A percentile compares a stretch with the other conserved stretches of the same genome.
These are phyloP conservation scores for Trididemnum nubilum DNA, from an alignment of 23 tunicate species.

Conservation along the genomic window DNA sequence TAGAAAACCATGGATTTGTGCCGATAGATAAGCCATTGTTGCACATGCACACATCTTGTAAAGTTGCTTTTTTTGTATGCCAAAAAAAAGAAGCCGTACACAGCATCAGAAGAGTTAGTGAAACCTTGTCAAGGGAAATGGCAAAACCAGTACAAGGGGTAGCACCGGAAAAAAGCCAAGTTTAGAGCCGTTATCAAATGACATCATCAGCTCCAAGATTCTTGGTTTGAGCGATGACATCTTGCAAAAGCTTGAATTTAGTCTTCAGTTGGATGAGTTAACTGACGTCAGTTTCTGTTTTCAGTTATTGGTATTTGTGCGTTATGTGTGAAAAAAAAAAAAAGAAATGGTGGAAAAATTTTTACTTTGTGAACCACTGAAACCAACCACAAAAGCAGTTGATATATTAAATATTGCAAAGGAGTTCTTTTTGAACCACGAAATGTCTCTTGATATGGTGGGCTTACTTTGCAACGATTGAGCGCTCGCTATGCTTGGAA, in stretches of 20 bases:
- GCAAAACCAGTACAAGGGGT: slow-evolving; percentile 18
- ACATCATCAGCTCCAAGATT: slow-evolving; percentile 36
- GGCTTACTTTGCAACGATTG: slow-evolving; percentile 31
- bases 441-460: slow-evolving; percentile 23
- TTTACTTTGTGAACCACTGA: slow-evolving; percentile 25
- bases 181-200: slow-evolving; percentile 24
- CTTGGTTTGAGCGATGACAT: slow-evolving; percentile 34
- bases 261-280: slow-evolving; percentile 42
- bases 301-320: slow-evolving; percentile 30
- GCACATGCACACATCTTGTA: slow-evolving; percentile 18
- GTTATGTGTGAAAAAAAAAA: slow-evolving; percentile 30
- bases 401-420: slow-evolving; percentile 20
- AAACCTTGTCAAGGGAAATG: slow-evolving; percentile 34
- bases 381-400: slow-evolving; percentile 25
- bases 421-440: slow-evolving; percentile 33
- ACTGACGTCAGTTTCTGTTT: no score
- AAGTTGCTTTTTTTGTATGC: slow-evolving; percentile 31
- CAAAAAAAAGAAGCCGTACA: slow-evolving; percentile 21
- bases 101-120: slow-evolving; percentile 30
- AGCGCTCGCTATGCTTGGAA: slow-evolving; percentile 45
- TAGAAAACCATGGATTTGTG: slow-evolving; percentile 21
- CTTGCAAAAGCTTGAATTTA: slow-evolving; percentile 15
- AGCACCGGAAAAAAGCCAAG: slow-evolving; percentile 18
- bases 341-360: slow-evolving; percentile 35
- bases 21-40: slow-evolving; percentile 34